Base-by-base conservation (phyloP, 2,113 vertebrate species). In the Clarias magur region DNA sequence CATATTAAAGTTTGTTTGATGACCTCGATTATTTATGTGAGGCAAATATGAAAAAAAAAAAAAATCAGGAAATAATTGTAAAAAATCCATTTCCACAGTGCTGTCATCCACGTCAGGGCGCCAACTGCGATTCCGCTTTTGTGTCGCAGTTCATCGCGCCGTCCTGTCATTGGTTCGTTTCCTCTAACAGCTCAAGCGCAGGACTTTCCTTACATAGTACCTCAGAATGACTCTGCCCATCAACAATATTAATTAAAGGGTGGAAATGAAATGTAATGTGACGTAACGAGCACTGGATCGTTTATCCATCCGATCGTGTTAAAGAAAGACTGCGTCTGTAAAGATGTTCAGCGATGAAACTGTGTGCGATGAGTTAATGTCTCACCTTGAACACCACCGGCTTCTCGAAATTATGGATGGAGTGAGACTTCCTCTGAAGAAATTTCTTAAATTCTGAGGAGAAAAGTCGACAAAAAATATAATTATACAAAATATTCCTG, bases 381-480 rank as follows among this genome's bases (percentile, higher is more conserved):
- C 93, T 94, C 88, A 99, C 98, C 97, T 99, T 99, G 94, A 99
- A 96, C 88, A 99, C 94, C 78, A 99, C 97, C 0, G 98, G 96
- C 91, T 96, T 97, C 27, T 99, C 97, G 67, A 98, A 99, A 93
- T 97, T 97, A 94, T 98, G 96, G 91, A 99, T 93, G 3, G 96
- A 97, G 84, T 96, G 96, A 0, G 97, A 96, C 88, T 98, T 99
- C 90, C 98, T 96, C 80, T 98, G 97, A 54, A 98, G 93, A 90
- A 99, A 99, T 92, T 98, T 99, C 95, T 98, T 99, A 92, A 99
- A 99, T 90, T 99, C 98, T 99, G 91, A 0, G 86, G 17, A 65
- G 57, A 23, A 8, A 70, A 68, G 12, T 62, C 9, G n/a, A 85
- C 38, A 57, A n/a, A 21, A 27, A 67, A 56, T 23, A 54, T 12